These are phyloP conservation scores for Hoplodrina ambigua DNA, from an alignment of 2,888 invertebrate species.

Conservation along the genomic window DNA sequence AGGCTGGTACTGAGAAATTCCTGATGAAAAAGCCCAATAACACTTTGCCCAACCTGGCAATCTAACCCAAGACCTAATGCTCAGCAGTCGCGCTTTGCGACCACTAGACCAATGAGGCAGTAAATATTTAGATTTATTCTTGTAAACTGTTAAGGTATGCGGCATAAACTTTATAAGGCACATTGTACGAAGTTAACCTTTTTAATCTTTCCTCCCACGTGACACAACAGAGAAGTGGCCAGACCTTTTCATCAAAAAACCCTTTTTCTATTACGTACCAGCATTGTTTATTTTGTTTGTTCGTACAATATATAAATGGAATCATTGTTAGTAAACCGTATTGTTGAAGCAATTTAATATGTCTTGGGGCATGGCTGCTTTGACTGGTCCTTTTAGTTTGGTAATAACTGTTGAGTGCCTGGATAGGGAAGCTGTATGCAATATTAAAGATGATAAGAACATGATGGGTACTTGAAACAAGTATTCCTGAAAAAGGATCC, in stretches of 20 bases:
- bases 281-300: slow-evolving; percentile 40
- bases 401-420: not conserved
- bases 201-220: not conserved
- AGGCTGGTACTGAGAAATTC: too few species aligned
- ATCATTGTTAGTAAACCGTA: slow-evolving; percentile 20
- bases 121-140: too few species aligned
- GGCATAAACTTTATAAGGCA: too few species aligned
- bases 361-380: not conserved
- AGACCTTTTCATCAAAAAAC: slow-evolving; percentile 47
- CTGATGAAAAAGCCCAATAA: too few species aligned
- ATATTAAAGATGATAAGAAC: not conserved
- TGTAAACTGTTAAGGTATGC: too few species aligned
- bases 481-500: too few species aligned
- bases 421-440: not conserved
- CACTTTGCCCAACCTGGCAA: too few species aligned
- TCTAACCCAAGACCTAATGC: too few species aligned
- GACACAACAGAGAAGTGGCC: slow-evolving; percentile 23
- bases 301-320: slow-evolving; percentile 26
- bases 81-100: too few species aligned
- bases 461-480: too few species aligned
- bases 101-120: too few species aligned
- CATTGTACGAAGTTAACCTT: slow-evolving; percentile 15
- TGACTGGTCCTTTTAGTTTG: not conserved
- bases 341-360: slow-evolving; percentile 26
- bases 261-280: slow-evolving; percentile 39